A percentile compares a stretch with the other conserved stretches of the same genome.
phyloP scores from a whole-genome alignment of 1,140 invertebrate species.

The Stegodyphus dumicola region DNA sequence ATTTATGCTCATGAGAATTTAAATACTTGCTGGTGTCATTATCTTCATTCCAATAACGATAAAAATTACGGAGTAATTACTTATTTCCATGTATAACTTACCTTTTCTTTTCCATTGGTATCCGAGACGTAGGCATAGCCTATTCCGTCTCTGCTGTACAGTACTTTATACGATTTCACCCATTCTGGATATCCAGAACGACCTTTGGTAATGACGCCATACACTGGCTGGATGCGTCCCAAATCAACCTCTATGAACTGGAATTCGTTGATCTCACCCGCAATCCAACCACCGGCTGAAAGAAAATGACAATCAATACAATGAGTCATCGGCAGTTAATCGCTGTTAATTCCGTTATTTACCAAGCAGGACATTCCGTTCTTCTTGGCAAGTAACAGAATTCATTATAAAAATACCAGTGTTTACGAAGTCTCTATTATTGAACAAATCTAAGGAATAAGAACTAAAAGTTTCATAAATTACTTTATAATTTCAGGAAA shows the following conservation, averaged over 20 bases:
- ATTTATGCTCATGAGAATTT: too few relatives aligned
- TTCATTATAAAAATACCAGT: too few relatives aligned
- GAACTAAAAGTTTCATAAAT: too few relatives aligned
- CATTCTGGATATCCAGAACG: slow-evolving; percentile 11
- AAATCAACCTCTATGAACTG: slow-evolving; percentile 71
- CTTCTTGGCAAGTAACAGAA: too few relatives aligned
- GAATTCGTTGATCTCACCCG: slow-evolving; percentile 71
- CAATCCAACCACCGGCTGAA: slow-evolving; percentile 74
- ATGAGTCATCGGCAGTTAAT: not conserved
- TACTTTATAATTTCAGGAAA: too few relatives aligned
- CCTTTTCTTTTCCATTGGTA: not conserved
- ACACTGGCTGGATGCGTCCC: slow-evolving; percentile 74
- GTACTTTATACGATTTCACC: slow-evolving; percentile 68
- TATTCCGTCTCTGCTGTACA: slow-evolving; percentile 69
- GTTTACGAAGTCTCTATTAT: too few relatives aligned
- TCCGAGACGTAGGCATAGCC: slow-evolving; percentile 26
- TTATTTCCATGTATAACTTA: not conserved
- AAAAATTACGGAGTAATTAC: too few relatives aligned
- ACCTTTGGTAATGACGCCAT: slow-evolving; percentile 72
- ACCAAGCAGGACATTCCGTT: too few relatives aligned
- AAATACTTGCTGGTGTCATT: too few relatives aligned
- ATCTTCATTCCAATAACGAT: too few relatives aligned
- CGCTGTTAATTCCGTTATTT: too few relatives aligned
- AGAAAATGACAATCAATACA: not conserved
- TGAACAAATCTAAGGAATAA: too few relatives aligned